These are phyloP conservation scores for Indri indri DNA, from an alignment of 2,113 vertebrate species.

Conservation along the genomic window DNA sequence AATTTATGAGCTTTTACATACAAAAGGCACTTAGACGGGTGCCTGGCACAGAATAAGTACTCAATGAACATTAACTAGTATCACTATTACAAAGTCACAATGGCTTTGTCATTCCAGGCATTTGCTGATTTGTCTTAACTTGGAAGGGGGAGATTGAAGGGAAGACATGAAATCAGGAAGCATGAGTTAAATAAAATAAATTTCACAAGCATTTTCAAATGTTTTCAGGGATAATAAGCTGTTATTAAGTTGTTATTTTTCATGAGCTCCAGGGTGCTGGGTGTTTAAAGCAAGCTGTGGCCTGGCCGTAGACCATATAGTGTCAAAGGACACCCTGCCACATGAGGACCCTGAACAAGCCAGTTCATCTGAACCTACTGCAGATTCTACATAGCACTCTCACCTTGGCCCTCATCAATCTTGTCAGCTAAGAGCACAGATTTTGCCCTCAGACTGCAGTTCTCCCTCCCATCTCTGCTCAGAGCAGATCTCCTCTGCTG, in stretches of 20 bases:
- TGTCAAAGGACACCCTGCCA: neutral
- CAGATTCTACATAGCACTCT: neutral
- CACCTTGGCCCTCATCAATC: accelerated
- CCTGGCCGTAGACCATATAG: accelerated
- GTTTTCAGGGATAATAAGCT: slow-evolving; percentile 11
- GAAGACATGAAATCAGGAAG: slow-evolving; percentile 21
- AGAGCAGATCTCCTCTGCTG: neutral
- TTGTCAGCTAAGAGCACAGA: neutral
- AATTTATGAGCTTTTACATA: neutral
- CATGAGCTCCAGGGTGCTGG: neutral
- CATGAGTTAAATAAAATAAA: neutral
- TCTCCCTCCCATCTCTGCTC: neutral
- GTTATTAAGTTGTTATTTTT: neutral
- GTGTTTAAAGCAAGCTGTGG: neutral
- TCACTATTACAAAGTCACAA: neutral
- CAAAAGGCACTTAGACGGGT: neutral
- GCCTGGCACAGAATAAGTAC: neutral
- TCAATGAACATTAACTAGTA: neutral
- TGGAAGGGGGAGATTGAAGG: neutral
- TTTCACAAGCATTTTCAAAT: neutral
- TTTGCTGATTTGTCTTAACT: slow-evolving; percentile 4
- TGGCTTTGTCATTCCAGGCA: neutral
- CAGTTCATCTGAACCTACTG: neutral
- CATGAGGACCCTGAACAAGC: neutral
- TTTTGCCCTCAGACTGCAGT: neutral